Percentiles rank a stretch among this genome's conserved stretches.
Evolutionary conservation across 2,888 invertebrate genomes (phyloP).

Genomic region (Hydriomena furcata): DNA sequence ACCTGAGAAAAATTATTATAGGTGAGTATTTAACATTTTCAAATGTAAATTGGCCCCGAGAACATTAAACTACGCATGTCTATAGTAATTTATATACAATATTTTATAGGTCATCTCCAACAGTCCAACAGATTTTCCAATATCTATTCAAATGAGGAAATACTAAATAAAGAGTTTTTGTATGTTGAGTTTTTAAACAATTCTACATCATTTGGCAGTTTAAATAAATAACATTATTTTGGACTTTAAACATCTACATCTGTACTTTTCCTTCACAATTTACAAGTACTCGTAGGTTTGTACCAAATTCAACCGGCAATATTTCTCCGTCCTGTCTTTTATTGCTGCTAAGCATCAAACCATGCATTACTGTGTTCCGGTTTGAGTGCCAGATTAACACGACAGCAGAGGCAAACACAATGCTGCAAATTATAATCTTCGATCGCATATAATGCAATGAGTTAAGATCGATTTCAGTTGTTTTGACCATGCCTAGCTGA

Average conservation of each 20-base stretch:
- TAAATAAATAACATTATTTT: neutral
- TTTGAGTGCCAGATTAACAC: neutral
- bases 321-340: constrained; percentile 1
- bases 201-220: constrained; percentile 1
- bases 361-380: neutral
- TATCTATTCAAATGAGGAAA: constrained; percentile 8
- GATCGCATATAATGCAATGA: too few species aligned
- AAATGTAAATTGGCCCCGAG: constrained; percentile 11
- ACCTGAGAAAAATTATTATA: neutral
- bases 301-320: neutral
- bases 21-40: constrained; percentile 15
- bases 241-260: neutral
- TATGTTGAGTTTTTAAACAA: constrained; percentile 11
- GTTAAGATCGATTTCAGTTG: too few species aligned
- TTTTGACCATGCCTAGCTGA: too few species aligned
- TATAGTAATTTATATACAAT: constrained; percentile 11
- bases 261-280: neutral
- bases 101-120: constrained; percentile 20
- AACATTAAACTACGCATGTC: constrained; percentile 13
- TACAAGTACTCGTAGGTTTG: neutral
- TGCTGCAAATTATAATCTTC: too few species aligned
- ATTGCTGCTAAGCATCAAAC: constrained; percentile 1
- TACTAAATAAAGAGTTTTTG: constrained; percentile 19
- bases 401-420: neutral
- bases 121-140: constrained; percentile 7